Conservation (phyloP, 2,113 vertebrate genomes). For the Sylvietta virens region DNA sequence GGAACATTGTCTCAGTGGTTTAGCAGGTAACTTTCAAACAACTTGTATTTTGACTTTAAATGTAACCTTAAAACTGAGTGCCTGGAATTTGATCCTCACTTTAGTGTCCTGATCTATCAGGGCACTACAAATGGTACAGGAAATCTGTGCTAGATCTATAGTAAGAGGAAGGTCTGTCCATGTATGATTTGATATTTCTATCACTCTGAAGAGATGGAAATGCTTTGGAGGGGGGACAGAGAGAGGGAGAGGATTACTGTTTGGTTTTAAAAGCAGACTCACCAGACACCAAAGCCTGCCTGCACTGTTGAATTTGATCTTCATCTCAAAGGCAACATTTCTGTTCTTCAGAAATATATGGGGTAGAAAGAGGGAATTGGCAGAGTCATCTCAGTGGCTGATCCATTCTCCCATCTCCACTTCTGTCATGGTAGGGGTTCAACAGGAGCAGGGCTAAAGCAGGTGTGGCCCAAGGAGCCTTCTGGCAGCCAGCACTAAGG, state of each 20-base stretch:
- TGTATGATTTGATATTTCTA: not conserved
- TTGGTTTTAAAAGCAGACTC: not conserved
- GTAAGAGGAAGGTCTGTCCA: not conserved
- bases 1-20: not conserved
- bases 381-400: not conserved
- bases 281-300: not conserved
- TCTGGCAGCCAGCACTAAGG: not conserved
- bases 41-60: not conserved
- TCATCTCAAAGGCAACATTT: not conserved
- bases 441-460: not conserved
- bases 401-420: not conserved
- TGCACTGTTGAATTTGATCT: not conserved
- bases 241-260: not conserved
- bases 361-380: not conserved
- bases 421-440: not conserved
- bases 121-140: not conserved
- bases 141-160: not conserved
- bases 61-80: not conserved
- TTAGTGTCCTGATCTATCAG: not conserved
- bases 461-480: not conserved
- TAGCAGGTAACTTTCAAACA: not conserved
- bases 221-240: not conserved
- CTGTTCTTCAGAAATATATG: fast-evolving
- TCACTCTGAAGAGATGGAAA: not conserved
- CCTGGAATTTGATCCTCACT: not conserved